A percentile compares a stretch with the other conserved stretches of the same genome.
Conservation (phyloP, 64 coral and sea anemone species). For the Astreopora myriophthalma region DNA sequence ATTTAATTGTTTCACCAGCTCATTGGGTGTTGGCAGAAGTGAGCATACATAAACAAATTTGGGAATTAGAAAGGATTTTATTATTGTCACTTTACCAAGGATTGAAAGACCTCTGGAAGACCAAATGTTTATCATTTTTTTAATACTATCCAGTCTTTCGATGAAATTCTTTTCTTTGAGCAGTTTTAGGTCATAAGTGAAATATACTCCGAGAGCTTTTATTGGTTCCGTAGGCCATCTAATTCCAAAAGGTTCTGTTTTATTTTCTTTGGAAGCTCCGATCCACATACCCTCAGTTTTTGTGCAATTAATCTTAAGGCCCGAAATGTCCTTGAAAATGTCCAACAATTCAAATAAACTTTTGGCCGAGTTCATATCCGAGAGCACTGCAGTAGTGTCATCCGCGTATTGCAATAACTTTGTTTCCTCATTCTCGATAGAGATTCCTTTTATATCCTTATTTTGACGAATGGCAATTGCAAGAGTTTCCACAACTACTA, state of each 20-base stretch:
- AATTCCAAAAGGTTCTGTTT: not conserved
- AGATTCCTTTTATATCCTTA: not conserved
- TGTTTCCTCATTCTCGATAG: not conserved
- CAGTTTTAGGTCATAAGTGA: not conserved
- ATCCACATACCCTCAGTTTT: conserved; percentile 14
- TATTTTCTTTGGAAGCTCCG: too few relatives aligned
- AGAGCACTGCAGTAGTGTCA: not conserved
- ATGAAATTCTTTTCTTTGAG: conserved; percentile 4
- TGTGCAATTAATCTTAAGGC: not conserved
- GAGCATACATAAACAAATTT: conserved; percentile 21
- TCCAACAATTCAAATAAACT: not conserved
- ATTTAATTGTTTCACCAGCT: not conserved
- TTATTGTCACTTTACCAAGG: not conserved
- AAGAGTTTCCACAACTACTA: not conserved
- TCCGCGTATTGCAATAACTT: not conserved
- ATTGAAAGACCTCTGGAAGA: not conserved
- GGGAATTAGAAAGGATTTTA: not conserved
- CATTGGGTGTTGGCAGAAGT: not conserved
- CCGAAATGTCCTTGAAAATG: not conserved
- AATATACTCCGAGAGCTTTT: not conserved
- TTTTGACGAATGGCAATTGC: conserved; percentile 10
- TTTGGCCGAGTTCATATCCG: not conserved
- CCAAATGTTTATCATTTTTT: not conserved
- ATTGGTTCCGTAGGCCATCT: not conserved
- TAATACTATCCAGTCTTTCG: not conserved